Evolutionary conservation across 2,797 vertebrate species (phyloP), one percentile per base, ranked within the genome.

Genomic region (Muraenolepis orangiensis): DNA sequence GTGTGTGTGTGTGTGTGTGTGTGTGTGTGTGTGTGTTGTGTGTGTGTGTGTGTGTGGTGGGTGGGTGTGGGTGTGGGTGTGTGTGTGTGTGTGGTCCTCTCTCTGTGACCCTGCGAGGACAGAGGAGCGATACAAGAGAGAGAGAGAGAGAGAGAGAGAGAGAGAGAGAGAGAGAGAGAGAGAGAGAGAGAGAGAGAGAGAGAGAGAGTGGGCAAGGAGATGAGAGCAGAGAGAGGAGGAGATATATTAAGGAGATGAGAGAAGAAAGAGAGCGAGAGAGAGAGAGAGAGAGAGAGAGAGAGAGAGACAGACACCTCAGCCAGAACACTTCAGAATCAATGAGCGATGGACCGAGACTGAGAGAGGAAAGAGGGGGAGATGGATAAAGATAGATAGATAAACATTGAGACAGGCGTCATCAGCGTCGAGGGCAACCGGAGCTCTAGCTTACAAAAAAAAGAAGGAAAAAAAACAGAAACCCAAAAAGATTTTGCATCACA

Each of bases 11-110:
- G 36, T 70, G 34, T 70, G 69, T 70, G 34, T 42, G 69, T 40
- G 69, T 70, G 69, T 38, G 69, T 70, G 69, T 23, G 69, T 70
- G 69, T 38, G 69, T 70, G 40, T 20, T n/a, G n/a, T n/a, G n/a
- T 70, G 69, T 70, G 34, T 40, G 69, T 40, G 36, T 42, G 69
- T 69, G 67, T 36, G 16, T 40, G 16, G 34, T 70, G 69, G 26
- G 36, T 40, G 69, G 26, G 69, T 70, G 36, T 70, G 34, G 40
- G 69, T 70, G 34, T 42, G 69, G 26, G 69, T 70, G 69, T 38
- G 69, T 70, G 69, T 23, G 69, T 70, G 69, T 38, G 69, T 70
- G 40, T 20, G 40, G n/a, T n/a, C n/a, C n/a, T n/a, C n/a, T n/a
- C n/a, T n/a, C n/a, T n/a, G n/a, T 34, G 18, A 46, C 32, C 40